Base-by-base conservation (phyloP, 2,113 vertebrate species). In the Chlamydotis undulata region DNA sequence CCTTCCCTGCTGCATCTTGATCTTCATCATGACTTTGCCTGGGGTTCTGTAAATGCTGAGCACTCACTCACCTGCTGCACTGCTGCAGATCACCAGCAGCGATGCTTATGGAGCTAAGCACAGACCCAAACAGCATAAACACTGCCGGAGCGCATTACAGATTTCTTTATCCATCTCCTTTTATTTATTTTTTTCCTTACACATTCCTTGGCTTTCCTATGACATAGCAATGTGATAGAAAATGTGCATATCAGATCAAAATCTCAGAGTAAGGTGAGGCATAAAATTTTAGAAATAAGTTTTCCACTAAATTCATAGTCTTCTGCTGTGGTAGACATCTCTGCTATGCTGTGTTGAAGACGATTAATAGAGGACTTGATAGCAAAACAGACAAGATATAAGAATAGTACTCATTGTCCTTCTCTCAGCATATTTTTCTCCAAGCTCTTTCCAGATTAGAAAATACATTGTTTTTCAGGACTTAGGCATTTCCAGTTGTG, bases 381-480 rank as follows among this genome's bases (percentile, higher is more conserved):
- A 95, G 6, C 9, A 73, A 85, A 94, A 50, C 37, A 65, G 78
- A 63, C 50, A 88, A 92, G 57, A 64, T 75, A 55, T 63, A 79
- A 71, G 80, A 94, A 79, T 0, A 1, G 49, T 35, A 37, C 21
- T 87, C 52, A 12, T 29, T 67, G 43, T 92, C 88, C 74, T 95
- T 83, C 68, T 75, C 65, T 89, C 80, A 73, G 81, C 61, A 69
- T 52, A 78, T 92, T 95, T 96, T 89, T 56, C 56, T 84, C 49
- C 94, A 73, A 92, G 9, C 29, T 76, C 8, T 41, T 86, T 87
- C 12, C 19, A 84, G 60, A 82, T 92, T 57, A 90, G 83, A 89
- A 94, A 89, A 89, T 4, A 53, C 84, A 92, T 60, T 29, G 22
- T 14, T 87, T 90, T 79, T 87, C 77, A 84, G 29, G 57, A 60